Base-by-base conservation (phyloP, 1,140 invertebrate species). In the Habropoda laboriosa region DNA sequence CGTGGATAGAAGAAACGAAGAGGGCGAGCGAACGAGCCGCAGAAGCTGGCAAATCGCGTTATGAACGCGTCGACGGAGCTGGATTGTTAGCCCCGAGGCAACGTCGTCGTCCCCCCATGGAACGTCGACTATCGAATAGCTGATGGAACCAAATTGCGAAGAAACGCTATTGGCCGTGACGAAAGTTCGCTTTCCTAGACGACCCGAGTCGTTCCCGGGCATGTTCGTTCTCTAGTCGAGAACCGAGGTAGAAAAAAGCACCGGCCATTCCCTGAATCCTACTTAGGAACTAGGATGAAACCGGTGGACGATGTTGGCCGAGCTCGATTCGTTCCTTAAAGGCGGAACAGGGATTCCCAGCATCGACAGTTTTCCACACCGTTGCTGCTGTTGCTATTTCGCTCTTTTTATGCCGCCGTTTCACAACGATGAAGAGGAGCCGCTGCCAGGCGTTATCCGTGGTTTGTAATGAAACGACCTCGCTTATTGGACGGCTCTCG, bases 21-120 rank as follows among this genome's bases (percentile, higher is more conserved):
- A 55, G 72, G 32, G 12, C 32, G 42, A 24, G 42, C 30, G 58
- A 53, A 80, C 75, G 72, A 84, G 88, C 77, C 80, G 67, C 79
- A 58, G 81, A 88, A 87, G 79, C 80, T 81, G 58, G 79, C 70
- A 89, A 91, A 90, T 88, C 88, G 79, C 81, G 90, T 91, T 90
- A 90, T 86, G 85, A 88, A 89, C 82, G 78, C 77, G 61, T 64
- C 79, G 80, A 80, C 72, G 87, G 81, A 55, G 74, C 27, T 77
- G 81, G 83, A 90, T 89, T 89, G 81, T 86, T 87, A 79, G 68
- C 86, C 83, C 68, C 64, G 53, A 45, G 72, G 68, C 63, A n/a
- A n/a, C n/a, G n/a, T 55, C 24, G 45, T 1, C 55, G 63, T 49
- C 45, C 40, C 57, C 18, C n/a, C n/a, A n/a, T 60, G 77, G 78